phyloP scores from a whole-genome alignment of 2,113 vertebrate species.

The Osmerus eperlanus region DNA sequence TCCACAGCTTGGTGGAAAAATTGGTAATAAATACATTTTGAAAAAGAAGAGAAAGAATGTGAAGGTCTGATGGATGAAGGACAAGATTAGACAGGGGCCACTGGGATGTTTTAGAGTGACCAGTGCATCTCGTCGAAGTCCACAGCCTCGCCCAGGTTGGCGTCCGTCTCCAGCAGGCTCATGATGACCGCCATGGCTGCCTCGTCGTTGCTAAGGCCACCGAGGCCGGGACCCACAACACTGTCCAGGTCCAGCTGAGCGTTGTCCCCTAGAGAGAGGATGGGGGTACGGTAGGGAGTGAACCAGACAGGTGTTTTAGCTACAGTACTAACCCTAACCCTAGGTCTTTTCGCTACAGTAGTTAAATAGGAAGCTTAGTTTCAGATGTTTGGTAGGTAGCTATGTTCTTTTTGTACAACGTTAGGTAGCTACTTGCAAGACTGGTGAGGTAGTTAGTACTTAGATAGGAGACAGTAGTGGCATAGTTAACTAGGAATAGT shows the following conservation, averaged over 20 bases:
- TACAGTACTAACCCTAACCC: too few species aligned
- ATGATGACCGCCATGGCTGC: constrained; percentile 87
- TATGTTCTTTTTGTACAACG: too few species aligned
- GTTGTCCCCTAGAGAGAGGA: constrained; percentile 66
- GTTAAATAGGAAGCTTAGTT: too few species aligned
- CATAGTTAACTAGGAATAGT: too few species aligned
- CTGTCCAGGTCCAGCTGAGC: constrained; percentile 84
- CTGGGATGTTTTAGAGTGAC: constrained; percentile 74
- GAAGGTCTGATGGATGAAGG: neutral
- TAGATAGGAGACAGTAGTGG: too few species aligned
- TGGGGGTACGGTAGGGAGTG: too few species aligned
- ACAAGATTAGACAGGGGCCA: too few species aligned
- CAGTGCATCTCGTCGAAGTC: constrained; percentile 87
- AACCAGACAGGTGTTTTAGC: too few species aligned
- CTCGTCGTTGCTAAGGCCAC: constrained; percentile 76
- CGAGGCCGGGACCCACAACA: constrained; percentile 74
- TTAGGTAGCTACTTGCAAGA: too few species aligned
- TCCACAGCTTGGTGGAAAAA: constrained; percentile 46
- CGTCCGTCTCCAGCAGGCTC: constrained; percentile 90
- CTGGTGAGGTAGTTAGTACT: too few species aligned
- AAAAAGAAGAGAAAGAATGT: constrained; percentile 31
- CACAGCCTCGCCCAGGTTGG: constrained; percentile 77
- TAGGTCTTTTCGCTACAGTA: too few species aligned
- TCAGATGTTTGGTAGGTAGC: too few species aligned
- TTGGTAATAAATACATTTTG: constrained; percentile 32